Conservation (phyloP, 1,140 invertebrate genomes). For the Ruditapes philippinarum region DNA sequence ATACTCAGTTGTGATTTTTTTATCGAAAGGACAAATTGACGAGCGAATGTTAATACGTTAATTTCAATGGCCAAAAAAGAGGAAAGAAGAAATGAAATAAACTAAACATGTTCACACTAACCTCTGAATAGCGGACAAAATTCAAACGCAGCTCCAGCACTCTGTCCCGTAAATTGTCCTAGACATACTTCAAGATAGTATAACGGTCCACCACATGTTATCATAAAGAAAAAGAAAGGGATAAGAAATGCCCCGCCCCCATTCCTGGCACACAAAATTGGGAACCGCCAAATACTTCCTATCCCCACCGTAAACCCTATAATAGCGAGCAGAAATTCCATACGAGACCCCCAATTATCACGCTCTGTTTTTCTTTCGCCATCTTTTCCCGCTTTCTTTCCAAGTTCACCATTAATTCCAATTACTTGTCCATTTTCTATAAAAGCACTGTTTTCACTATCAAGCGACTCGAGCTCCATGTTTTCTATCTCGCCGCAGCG, state of each 20-base stretch:
- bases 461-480: conserved; percentile 14
- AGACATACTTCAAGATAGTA: conserved; percentile 92
- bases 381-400: not conserved
- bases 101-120: no score
- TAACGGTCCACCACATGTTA: conserved; percentile 90
- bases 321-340: conserved; percentile 84
- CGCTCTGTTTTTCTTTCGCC: not conserved
- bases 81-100: no score
- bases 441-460: not conserved
- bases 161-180: conserved; percentile 89
- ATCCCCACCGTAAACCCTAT: conserved; percentile 85
- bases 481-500: not conserved
- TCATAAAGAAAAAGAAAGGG: conserved; percentile 88
- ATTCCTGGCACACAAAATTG: conserved; percentile 87
- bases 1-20: no score
- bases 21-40: no score
- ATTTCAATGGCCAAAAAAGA: no score
- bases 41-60: no score
- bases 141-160: conserved; percentile 24
- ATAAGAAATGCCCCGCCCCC: conserved; percentile 90
- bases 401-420: not conserved
- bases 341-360: conserved; percentile 77
- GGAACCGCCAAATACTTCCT: conserved; percentile 87
- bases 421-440: not conserved
- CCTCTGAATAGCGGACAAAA: conserved; percentile 39